These are phyloP conservation scores for Lutraria rhynchaena DNA, from an alignment of 1,140 invertebrate genomes.

Conservation along the genomic window DNA sequence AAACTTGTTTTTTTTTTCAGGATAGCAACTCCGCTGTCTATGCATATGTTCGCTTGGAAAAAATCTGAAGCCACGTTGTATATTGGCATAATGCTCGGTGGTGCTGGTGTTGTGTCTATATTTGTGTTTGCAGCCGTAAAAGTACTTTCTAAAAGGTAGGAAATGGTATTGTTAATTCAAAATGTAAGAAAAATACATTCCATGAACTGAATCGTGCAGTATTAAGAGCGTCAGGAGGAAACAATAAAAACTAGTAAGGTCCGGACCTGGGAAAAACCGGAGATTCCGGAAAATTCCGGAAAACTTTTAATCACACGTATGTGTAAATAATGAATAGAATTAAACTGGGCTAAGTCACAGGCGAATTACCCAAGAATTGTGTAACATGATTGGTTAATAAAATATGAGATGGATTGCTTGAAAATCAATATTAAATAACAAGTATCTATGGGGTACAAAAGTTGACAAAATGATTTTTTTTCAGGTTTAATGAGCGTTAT, in stretches of 20 bases:
- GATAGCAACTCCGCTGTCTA: slow-evolving; percentile 91
- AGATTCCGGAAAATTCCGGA: no score
- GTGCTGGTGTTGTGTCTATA: slow-evolving; percentile 89
- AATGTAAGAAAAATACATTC: neutral
- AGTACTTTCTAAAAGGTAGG: slow-evolving; percentile 89
- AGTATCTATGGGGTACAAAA: no score
- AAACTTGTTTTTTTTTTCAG: slow-evolving; percentile 83
- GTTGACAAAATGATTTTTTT: slow-evolving; percentile 57
- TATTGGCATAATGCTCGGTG: slow-evolving; percentile 91
- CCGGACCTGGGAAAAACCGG: no score
- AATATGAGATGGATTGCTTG: no score
- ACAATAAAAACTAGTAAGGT: no score
- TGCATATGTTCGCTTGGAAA: slow-evolving; percentile 95
- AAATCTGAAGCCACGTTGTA: slow-evolving; percentile 90
- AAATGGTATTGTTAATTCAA: neutral
- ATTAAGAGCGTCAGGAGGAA: neutral
- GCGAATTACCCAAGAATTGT: no score
- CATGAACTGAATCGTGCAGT: neutral
- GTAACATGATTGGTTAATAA: no score
- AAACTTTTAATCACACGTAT: no score
- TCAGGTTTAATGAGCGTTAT: slow-evolving; percentile 82
- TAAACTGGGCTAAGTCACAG: no score
- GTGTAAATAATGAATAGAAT: no score
- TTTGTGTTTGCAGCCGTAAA: slow-evolving; percentile 88
- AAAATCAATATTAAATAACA: no score